Evolutionary conservation across 2,797 vertebrate genomes (phyloP).

Genomic region (Karalla daura): DNA sequence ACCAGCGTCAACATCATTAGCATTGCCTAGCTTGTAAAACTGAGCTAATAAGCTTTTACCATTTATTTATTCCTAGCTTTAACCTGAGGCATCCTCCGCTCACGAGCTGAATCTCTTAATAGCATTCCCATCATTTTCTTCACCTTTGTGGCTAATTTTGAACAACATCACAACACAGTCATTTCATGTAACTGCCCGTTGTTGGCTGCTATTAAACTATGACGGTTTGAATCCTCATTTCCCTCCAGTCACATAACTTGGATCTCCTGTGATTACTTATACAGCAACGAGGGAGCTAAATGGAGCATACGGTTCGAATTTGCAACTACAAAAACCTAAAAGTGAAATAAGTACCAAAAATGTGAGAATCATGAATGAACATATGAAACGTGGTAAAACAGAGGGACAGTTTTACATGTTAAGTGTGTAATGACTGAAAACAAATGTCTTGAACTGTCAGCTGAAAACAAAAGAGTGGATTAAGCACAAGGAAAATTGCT

Average conservation of each 20-base stretch:
- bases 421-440: too few relatives aligned
- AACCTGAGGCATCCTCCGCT: background rate
- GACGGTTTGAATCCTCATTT: constrained; percentile 12
- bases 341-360: too few relatives aligned
- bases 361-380: too few relatives aligned
- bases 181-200: background rate
- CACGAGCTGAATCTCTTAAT: background rate
- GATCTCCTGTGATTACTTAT: constrained; percentile 13
- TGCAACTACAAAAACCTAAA: background rate
- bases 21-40: background rate
- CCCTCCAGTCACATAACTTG: constrained; percentile 10
- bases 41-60: background rate
- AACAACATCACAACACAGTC: background rate
- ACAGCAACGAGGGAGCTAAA: background rate
- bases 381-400: too few relatives aligned
- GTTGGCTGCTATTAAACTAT: too few relatives aligned
- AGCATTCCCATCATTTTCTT: background rate
- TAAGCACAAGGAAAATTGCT: constrained; percentile 15
- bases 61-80: background rate
- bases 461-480: background rate
- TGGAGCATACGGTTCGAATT: background rate
- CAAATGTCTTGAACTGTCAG: too few relatives aligned
- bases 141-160: background rate
- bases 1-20: background rate
- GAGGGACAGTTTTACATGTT: too few relatives aligned